Evolutionary conservation across 2,113 vertebrate species (phyloP), one percentile per base, ranked within the genome.

Genomic region (Alectura lathami): DNA sequence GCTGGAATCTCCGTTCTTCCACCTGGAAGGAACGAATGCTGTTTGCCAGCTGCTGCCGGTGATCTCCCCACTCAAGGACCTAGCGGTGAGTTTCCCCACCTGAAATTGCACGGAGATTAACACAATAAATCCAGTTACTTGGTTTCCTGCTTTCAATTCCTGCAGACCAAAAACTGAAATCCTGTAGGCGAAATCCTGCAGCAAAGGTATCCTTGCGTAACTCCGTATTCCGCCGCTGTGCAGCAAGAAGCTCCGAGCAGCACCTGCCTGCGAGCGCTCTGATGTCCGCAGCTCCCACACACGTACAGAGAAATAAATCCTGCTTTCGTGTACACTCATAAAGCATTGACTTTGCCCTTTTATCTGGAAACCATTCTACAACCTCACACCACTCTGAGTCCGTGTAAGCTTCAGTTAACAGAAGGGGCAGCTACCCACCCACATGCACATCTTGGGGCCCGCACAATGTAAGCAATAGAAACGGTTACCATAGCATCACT

Each of bases 401-500:
- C n/a, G 32, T 2, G 0, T 9, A 36, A 77, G 8, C n/a, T 77
- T 27, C 2, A 2, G 42, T 18, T n/a, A 72, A 60, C 4, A 3
- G 50, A 57, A 85, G 27, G 14, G 63, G 17, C 38, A 78, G 48
- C 38, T 73, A 76, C n/a, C 51, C 17, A 76, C n/a, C 51, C 17
- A 47, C 4, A 1, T 18, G 36, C 1, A 4, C 1, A 3, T 38
- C 50, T 69, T 36, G 45, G 40, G 62, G 54, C 32, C 34, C 4
- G 8, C 0, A 1, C 18, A 29, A 75, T 0, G 1, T 40, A 66
- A 69, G 21, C 18, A 50, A 70, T 11, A 2, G 0, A 50, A 91
- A 38, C 8, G 23, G 54, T 86, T 79, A 86, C 67, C 81, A 75
- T 11, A 83, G 67, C 62, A 24, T 45, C 66, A 56, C 42, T 86